Evolutionary conservation across 2,113 vertebrate species (phyloP).

Genomic region (Formicarius rufipectus): DNA sequence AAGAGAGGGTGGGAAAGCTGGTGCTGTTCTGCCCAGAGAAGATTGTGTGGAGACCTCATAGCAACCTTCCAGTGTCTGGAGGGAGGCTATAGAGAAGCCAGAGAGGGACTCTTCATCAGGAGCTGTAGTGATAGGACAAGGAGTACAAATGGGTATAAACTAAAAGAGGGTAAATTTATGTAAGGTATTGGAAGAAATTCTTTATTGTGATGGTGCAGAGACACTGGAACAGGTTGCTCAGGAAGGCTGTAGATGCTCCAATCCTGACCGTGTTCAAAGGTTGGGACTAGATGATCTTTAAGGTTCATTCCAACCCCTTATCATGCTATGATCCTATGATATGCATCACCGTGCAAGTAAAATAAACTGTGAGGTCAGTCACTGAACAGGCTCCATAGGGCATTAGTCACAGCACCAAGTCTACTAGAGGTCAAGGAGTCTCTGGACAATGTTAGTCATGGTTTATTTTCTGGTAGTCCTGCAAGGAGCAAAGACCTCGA

Average conservation of each 20-base stretch:
- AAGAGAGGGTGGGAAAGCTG: neutral
- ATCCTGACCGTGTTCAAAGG: neutral
- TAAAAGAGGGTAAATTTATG: neutral
- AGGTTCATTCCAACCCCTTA: neutral
- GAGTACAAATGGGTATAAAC: neutral
- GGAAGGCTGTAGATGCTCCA: neutral
- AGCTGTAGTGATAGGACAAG: neutral
- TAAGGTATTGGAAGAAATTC: neutral
- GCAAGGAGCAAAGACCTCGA: neutral
- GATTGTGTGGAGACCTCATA: neutral
- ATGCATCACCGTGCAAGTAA: neutral
- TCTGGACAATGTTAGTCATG: fast-evolving
- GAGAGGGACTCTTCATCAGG: neutral
- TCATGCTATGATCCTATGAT: neutral
- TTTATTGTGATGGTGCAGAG: neutral
- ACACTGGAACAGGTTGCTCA: neutral
- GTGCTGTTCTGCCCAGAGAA: neutral
- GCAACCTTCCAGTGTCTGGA: neutral
- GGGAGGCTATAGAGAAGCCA: neutral
- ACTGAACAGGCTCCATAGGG: neutral
- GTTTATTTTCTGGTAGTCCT: neutral
- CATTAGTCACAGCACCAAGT: neutral
- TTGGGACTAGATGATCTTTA: neutral
- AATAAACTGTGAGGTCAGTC: neutral
- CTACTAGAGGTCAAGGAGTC: neutral